These are phyloP conservation scores for Eupithecia insigniata DNA, from an alignment of 2,888 invertebrate species.

Conservation along the genomic window DNA sequence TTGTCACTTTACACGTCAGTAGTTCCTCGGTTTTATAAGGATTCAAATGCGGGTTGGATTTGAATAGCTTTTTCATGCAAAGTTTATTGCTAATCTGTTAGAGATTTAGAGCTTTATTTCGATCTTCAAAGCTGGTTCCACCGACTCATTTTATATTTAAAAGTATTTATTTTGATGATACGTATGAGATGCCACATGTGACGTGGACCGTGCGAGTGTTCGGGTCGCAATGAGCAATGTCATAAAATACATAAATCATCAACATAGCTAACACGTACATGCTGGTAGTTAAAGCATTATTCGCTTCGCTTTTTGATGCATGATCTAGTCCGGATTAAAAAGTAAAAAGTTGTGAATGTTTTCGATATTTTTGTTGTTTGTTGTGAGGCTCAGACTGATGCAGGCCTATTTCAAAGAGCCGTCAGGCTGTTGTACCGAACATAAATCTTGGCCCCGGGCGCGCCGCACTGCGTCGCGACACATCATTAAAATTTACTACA, in stretches of 20 bases:
- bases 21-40: constrained; percentile 32
- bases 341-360: constrained; percentile 38
- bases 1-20: constrained; percentile 39
- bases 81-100: constrained; percentile 37
- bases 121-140: not conserved
- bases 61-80: constrained; percentile 37
- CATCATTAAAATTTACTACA: constrained; percentile 71
- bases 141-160: not conserved
- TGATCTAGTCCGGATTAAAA: constrained; percentile 37
- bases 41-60: constrained; percentile 34
- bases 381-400: constrained; percentile 38
- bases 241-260: constrained; percentile 31
- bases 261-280: constrained; percentile 33
- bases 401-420: constrained; percentile 48
- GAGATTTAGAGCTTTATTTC: constrained; percentile 32
- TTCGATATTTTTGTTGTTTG: constrained; percentile 42
- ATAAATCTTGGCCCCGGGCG: constrained; percentile 46
- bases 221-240: constrained; percentile 19
- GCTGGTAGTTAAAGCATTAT: constrained; percentile 38
- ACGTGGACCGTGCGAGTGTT: not conserved
- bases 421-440: constrained; percentile 48
- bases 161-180: constrained; percentile 5
- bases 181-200: not conserved
- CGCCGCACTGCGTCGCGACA: constrained; percentile 74
- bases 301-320: constrained; percentile 37